Base-by-base conservation (phyloP, 2,113 vertebrate genomes). In the Ariopsis seemanni region DNA sequence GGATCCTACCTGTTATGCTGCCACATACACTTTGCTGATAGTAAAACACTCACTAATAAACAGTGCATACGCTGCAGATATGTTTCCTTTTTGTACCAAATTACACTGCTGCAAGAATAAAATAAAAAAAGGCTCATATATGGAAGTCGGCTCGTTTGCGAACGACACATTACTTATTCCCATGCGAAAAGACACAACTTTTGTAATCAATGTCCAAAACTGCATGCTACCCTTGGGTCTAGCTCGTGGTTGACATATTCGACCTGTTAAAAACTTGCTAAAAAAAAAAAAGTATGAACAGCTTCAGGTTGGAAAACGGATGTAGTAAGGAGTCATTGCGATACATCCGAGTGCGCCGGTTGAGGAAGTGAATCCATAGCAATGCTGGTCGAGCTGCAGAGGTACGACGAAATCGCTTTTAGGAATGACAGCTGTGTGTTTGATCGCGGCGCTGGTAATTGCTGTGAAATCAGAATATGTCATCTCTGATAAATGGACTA, bases 331-430 rank as follows among this genome's bases (percentile, higher is more conserved):
- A 53, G 12, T 60, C 27, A 12, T 30, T 27, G 52, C 14, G 25
- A 11, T 60, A 34, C 9, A 42, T 60, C 30, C 17, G 57, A 34
- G 79, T 57, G 5, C 1, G 50, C 53, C 62, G 62, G 34, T 63
- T 78, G 25, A 87, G 81, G 86, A 87, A 87, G 86, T 77, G 42
- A 75, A 62, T 82, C 22, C 10, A 15, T 11, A 18, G 77, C 22
- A 22, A 82, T 83, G 81, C 42, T 75, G 22, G 4, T 2, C 34
- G 10, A 7, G 12, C 55, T 57, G 42, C 10, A 22, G n/a, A 30
- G 18, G 18, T 4, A 7, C 11, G 58, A 22, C 0, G 20, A 83
- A 15, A 62, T 25, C 17, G n/a, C 4, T 27, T 65, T 83, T 17
- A 17, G 48, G n/a, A 77, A 83, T 83, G 80, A 77, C 62, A 22